Evolutionary conservation across 1,140 invertebrate genomes (phyloP), one percentile per base, ranked within the genome.

Genomic region (Drosophila pectinifera): DNA sequence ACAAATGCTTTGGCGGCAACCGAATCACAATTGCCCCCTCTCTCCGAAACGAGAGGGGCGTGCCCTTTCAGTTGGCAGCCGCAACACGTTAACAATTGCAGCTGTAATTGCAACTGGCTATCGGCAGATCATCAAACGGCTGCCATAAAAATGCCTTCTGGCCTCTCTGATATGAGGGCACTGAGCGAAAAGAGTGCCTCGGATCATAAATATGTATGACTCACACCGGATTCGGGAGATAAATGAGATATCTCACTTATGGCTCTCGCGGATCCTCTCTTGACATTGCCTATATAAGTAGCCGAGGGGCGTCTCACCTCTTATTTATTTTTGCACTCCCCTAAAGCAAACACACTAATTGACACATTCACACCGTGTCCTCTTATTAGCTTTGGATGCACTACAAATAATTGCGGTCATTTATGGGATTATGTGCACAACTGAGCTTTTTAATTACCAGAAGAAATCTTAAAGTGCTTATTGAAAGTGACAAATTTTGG

Each of bases 41-140:
- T 31, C 3, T 20, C 34, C 18, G 49, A 16, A 3, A 7, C 42
- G 1, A 41, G 7, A 10, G 38, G 43, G 61, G 54, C 62, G 31
- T 39, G 28, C 7, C 34, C 18, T 11, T 36, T 62, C 53, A 58
- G 55, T 57, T 73, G 55, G 20, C 65, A 73, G 65, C 72, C 62
- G 58, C 57, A 53, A 53, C 49, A 68, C 53, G 62, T 64, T 54
- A 75, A 57, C 59, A 75, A 75, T 75, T 51, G 59, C 46, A 75
- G 39, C 54, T 39, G 73, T 74, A 74, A 74, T 74, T 74, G 69
- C 57, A 73, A 39, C 69, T 63, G 72, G 49, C 72, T 31, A 75
- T 65, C 72, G 45, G 8, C 42, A 34, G 59, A 65, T 67, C 64
- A 62, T 48, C 31, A 39, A 31, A 63, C 18, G 14, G 24, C 34